Base-by-base conservation (phyloP, 2,113 vertebrate genomes). In the Poecile atricapillus region DNA sequence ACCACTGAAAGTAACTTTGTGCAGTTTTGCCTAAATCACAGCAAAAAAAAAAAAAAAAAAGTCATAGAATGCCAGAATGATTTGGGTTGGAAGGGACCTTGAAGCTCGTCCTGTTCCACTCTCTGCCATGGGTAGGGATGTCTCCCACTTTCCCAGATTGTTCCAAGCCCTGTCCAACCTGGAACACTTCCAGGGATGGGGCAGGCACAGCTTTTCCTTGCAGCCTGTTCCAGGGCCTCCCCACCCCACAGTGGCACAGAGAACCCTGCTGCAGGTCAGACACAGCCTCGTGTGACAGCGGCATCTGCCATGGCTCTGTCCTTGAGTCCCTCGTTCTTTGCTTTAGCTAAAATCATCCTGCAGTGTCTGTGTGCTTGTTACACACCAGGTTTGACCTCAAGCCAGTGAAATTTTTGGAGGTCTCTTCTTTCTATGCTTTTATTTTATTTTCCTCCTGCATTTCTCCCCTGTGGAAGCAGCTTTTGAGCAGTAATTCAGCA, bases 131-230 rank as follows among this genome's bases (percentile, higher is more conserved):
- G 24, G 20, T 39, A 67, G 20, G 33, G 33, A 21, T 28, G 30
- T 2, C 11, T 62, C 2, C 39, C 39, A 22, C 17, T 30, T 1
- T 4, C 1, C 21, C n/a, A 47, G 3, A 17, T 0, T 22, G 17
- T n/a, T 69, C 28, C 70, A 67, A 39, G 20, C 37, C 28, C 52
- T 11, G 8, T 52, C 33, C 60, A 41, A 0, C 11, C 9, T 28
- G 47, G 18, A 8, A 31, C 10, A 21, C 24, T 62, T 47, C 9
- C 47, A 68, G 24, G 39, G 17, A 62, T 55, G 30, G 41, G 17
- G 15, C 35, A 76, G 5, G n/a, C 62, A 24, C 30, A 71, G 47
- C 39, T 78, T 70, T 20, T 39, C 28, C 7, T 5, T 39, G 21
- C 53, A 76, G 2, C 5, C 73, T 53, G 63, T 53, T 47, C 74